Conservation (phyloP, 2,113 vertebrate species). For the Thamnaconus septentrionalis region DNA sequence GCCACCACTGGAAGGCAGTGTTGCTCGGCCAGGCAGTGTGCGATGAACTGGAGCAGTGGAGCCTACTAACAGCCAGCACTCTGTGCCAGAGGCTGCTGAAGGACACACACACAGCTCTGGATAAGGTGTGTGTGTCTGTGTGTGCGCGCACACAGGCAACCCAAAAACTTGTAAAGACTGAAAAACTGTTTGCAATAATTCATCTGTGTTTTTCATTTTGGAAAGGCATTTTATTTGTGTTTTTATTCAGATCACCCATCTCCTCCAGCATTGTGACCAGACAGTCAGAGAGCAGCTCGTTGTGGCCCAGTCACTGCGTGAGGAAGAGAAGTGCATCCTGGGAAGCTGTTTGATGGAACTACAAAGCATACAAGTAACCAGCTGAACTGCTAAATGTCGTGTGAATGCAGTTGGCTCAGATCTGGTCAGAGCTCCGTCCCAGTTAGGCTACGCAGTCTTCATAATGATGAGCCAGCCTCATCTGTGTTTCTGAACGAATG, state of each 20-base stretch:
- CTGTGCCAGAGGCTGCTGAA: constrained; percentile 78
- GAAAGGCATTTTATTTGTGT: not conserved
- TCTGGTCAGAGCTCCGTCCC: too few species aligned
- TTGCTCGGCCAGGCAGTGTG: constrained; percentile 83
- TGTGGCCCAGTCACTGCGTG: constrained; percentile 60
- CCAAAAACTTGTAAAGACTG: too few species aligned
- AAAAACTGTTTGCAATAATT: not conserved
- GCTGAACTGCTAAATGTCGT: constrained; percentile 12
- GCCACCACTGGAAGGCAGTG: constrained; percentile 82
- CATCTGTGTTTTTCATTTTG: not conserved
- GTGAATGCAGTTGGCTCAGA: too few species aligned
- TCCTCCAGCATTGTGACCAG: constrained; percentile 45
- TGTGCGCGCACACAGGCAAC: not conserved
- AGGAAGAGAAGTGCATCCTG: constrained; percentile 74
- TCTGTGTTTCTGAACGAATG: not conserved
- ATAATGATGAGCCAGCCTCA: too few species aligned
- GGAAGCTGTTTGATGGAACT: constrained; percentile 54
- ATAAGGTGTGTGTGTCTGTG: constrained; percentile 70
- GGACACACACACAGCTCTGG: constrained; percentile 71
- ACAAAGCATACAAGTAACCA: constrained; percentile 13
- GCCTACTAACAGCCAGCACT: constrained; percentile 64
- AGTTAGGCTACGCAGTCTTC: too few species aligned
- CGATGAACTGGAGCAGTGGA: constrained; percentile 74
- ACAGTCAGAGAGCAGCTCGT: constrained; percentile 66
- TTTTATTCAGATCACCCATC: constrained; percentile 53